Conservation (phyloP, 2,888 invertebrate species). For the Machimus rusticus region DNA sequence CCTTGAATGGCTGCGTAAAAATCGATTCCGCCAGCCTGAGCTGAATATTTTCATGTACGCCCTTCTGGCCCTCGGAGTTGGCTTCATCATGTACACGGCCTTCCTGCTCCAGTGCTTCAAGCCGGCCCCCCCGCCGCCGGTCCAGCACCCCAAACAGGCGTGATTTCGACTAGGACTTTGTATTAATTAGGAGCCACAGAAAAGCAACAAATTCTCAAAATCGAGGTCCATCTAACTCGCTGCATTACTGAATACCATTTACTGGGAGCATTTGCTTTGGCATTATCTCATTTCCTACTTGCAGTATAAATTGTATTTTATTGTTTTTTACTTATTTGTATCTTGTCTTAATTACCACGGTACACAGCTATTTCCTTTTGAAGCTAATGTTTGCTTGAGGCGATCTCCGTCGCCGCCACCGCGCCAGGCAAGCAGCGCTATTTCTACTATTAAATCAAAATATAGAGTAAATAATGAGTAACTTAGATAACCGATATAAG, state of each 20-base stretch:
- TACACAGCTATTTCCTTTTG: neutral
- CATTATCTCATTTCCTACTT: constrained; percentile 26
- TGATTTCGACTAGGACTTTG: constrained; percentile 51
- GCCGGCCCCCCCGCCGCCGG: constrained; percentile 70
- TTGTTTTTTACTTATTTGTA: constrained; percentile 21
- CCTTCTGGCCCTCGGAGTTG: constrained; percentile 82
- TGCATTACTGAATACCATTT: constrained; percentile 17
- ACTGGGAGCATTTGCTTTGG: constrained; percentile 15
- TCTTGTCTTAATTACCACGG: neutral
- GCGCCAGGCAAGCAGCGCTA: neutral
- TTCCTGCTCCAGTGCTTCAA: constrained; percentile 91
- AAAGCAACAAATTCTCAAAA: constrained; percentile 1
- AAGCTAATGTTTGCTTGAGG: neutral
- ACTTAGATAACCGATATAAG: neutral
- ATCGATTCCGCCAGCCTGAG: constrained; percentile 91
- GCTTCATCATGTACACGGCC: constrained; percentile 88
- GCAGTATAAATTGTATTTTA: constrained; percentile 30
- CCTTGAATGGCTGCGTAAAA: constrained; percentile 90
- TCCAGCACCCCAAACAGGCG: constrained; percentile 62
- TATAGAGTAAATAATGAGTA: neutral
- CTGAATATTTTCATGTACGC: constrained; percentile 94
- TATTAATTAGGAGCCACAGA: constrained; percentile 3
- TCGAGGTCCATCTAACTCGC: constrained; percentile 27
- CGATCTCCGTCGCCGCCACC: neutral
- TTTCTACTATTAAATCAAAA: neutral